Percentiles rank a stretch among this genome's conserved stretches.
These are phyloP conservation scores for Ptiloglossa arizonensis DNA, from an alignment of 1,140 invertebrate species.

Conservation along the genomic window DNA sequence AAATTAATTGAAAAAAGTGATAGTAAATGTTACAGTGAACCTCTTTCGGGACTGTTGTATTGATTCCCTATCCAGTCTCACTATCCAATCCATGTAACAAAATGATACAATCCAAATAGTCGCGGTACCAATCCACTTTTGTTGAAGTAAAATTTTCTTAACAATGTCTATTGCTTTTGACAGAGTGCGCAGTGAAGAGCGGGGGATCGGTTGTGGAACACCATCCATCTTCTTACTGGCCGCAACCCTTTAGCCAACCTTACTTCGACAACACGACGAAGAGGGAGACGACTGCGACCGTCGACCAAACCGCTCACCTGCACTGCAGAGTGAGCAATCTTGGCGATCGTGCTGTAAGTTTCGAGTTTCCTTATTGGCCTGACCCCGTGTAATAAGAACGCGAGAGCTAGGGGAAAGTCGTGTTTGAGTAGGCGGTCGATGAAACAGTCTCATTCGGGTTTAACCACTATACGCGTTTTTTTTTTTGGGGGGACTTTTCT, in stretches of 20 bases:
- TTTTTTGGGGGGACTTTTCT: constrained; percentile 2
- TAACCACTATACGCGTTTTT: neutral
- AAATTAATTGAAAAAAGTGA: too few species aligned
- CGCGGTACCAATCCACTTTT: neutral
- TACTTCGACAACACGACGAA: constrained; percentile 94
- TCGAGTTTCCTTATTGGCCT: constrained; percentile 54
- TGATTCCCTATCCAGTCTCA: too few species aligned
- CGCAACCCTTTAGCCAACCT: constrained; percentile 90
- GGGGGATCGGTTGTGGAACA: constrained; percentile 73
- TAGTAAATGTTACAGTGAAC: too few species aligned
- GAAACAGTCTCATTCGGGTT: constrained; percentile 13
- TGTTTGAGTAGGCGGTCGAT: constrained; percentile 37
- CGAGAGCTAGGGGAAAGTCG: constrained; percentile 6
- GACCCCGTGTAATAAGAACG: constrained; percentile 53
- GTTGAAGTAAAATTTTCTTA: constrained; percentile 28
- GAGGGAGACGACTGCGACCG: constrained; percentile 91
- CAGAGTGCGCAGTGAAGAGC: constrained; percentile 74
- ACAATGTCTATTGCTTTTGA: constrained; percentile 51
- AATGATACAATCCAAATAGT: constrained; percentile 9
- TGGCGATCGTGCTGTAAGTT: constrained; percentile 92
- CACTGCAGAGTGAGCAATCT: constrained; percentile 93
- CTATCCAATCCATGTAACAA: neutral
- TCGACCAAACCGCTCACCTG: constrained; percentile 92
- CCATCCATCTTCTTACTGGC: constrained; percentile 83
- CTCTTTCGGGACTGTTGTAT: too few species aligned